Evolutionary conservation across 2,113 vertebrate species (phyloP), one percentile per base, ranked within the genome.

Genomic region (Noturus placidus): DNA sequence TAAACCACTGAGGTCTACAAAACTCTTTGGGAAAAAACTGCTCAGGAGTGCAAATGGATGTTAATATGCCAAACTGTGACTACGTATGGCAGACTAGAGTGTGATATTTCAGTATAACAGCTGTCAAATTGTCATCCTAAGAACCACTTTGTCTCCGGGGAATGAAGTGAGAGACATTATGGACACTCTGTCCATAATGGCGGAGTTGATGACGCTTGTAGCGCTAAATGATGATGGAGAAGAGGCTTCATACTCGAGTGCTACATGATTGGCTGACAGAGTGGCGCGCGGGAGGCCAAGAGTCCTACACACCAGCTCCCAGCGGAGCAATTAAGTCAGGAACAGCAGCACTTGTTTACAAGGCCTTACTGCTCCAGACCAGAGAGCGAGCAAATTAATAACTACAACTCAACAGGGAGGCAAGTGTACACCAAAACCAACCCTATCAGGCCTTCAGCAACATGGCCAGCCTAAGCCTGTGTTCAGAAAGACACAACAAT

Each of bases 301-400:
- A 67, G 74, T 85, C 74, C 76, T 88, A 69, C 56, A 87, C 76
- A 87, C 82, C 35, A 56, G 70, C 76, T 90, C 89, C 89, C 87
- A 84, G 35, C n/a, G 70, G 89, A 84, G 85, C 88, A 88, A 90
- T 90, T 90, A 90, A 79, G 38, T 82, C 81, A 87, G 85, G 74
- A 88, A 85, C 87, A 86, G 81, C 22, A 59, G 82, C n/a, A 25
- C 87, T 87, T 88, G 57, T 88, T 90, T 90, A 90, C 89, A 90
- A 46, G 69, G 81, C 46, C 76, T 88, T 67, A 56, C 74, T 81
- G 87, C 89, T 84, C 82, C 78, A 85, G 79, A 85, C 86, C 59
- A 46, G 78, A 85, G 38, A 63, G 52, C 50, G 27, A 90, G 85
- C 74, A 90, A 87, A 88, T 90, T 88, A 90, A 90, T 87, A 90